phyloP scores from a whole-genome alignment of 1,140 invertebrate species.

The Drosophila insularis region DNA sequence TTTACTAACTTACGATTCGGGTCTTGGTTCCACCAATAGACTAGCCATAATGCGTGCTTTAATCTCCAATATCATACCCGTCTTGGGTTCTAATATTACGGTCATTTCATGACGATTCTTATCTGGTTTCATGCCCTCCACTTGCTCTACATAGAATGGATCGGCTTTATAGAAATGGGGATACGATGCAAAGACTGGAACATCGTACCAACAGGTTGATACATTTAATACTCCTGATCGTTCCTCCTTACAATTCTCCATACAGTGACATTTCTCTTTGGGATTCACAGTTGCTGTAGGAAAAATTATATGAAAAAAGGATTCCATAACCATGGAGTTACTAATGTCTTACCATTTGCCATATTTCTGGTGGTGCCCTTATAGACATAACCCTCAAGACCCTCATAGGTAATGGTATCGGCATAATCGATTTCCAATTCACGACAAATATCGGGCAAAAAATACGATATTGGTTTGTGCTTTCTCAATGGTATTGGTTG shows the following conservation, averaged over 20 bases:
- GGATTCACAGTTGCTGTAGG: constrained; percentile 54
- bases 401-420: constrained; percentile 83
- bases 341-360: constrained; percentile 84
- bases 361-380: constrained; percentile 84
- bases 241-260: constrained; percentile 50
- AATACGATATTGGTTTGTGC: constrained; percentile 85
- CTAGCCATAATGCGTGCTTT: constrained; percentile 89
- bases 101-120: constrained; percentile 87
- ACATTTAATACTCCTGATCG: constrained; percentile 59
- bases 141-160: constrained; percentile 85
- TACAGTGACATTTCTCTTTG: constrained; percentile 53
- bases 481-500: constrained; percentile 86
- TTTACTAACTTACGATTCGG: constrained; percentile 42
- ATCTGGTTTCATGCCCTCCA: constrained; percentile 89
- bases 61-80: constrained; percentile 88
- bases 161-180: constrained; percentile 94
- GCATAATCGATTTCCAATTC: constrained; percentile 84
- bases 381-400: constrained; percentile 85
- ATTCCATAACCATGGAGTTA: neutral
- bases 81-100: constrained; percentile 88
- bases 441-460: constrained; percentile 88
- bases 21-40: constrained; percentile 86
- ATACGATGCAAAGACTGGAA: constrained; percentile 90
- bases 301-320: neutral
- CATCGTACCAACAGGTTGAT: constrained; percentile 62